Percentiles rank a stretch among this genome's conserved stretches.
These are phyloP conservation scores for Pangasius sanitwongsei DNA, from an alignment of 2,797 vertebrate genomes.

Conservation along the genomic window DNA sequence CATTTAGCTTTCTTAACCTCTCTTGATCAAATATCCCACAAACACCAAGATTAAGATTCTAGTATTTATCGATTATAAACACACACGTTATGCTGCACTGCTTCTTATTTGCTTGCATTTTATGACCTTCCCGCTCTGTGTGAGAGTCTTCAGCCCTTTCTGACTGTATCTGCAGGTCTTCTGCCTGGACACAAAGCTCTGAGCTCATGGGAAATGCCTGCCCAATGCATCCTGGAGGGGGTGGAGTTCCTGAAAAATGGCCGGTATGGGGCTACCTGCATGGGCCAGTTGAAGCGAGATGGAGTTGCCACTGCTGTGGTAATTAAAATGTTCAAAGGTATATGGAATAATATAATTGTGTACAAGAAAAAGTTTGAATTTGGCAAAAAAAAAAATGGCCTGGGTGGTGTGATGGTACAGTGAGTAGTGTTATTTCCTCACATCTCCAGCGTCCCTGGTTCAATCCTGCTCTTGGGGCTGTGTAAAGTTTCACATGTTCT, in stretches of 20 bases:
- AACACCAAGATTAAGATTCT: neutral
- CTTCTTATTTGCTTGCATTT: neutral
- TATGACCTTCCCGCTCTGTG: neutral
- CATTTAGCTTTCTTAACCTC: neutral
- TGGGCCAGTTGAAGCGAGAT: conserved; percentile 61
- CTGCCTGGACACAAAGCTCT: conserved; percentile 51
- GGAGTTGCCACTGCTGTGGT: conserved; percentile 61
- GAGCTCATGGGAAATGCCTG: conserved; percentile 66
- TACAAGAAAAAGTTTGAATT: neutral
- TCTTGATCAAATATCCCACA: neutral
- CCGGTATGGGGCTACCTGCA: conserved; percentile 67
- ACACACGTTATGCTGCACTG: neutral
- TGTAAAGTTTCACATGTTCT: neutral
- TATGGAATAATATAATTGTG: neutral
- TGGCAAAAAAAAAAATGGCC: neutral
- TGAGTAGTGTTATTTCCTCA: neutral
- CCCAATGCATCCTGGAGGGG: conserved; percentile 60
- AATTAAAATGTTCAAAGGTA: conserved; percentile 68
- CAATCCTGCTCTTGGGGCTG: neutral
- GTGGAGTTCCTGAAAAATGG: conserved; percentile 67
- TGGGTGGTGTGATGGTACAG: neutral
- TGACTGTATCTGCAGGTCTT: conserved; percentile 23
- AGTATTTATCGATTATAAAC: neutral
- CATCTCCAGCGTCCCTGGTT: neutral
- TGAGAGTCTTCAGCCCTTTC: neutral